A percentile compares a stretch with the other conserved stretches of the same genome.
Evolutionary conservation across 1,140 invertebrate genomes (phyloP).

Genomic region (Cyrtorhinus lividipennis): DNA sequence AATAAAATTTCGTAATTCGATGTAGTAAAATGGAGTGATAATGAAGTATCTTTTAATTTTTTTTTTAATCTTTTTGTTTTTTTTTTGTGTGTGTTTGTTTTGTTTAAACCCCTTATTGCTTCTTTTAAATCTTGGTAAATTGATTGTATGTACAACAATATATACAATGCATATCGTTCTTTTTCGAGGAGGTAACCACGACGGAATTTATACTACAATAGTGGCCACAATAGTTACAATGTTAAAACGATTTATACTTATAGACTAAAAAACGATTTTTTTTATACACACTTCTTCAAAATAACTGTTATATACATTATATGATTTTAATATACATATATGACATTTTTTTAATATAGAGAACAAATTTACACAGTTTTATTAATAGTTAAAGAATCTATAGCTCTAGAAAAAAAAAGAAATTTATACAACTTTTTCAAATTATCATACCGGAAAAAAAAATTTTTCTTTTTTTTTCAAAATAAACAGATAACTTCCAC

Average conservation of each 20-base stretch:
- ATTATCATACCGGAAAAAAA: no score
- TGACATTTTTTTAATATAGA: neutral
- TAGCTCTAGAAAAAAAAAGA: constrained; percentile 10
- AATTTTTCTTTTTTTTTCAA: no score
- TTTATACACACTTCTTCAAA: constrained; percentile 10
- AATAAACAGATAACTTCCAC: no score
- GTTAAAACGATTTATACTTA: neutral
- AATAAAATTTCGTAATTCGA: constrained; percentile 18
- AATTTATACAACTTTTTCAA: neutral
- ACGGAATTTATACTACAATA: neutral
- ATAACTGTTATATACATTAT: neutral
- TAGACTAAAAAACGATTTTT: neutral
- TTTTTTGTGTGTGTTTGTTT: no score
- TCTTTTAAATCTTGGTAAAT: constrained; percentile 12
- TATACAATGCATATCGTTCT: constrained; percentile 12
- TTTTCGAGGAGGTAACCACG: constrained; percentile 14
- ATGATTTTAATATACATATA: neutral
- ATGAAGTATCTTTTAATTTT: neutral
- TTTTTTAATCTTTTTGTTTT: no score
- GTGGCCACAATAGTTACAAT: neutral
- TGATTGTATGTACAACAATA: constrained; percentile 6
- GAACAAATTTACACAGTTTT: constrained; percentile 1
- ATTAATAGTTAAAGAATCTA: neutral
- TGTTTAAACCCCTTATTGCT: constrained; percentile 18
- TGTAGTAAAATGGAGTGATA: constrained; percentile 20